phyloP scores from a whole-genome alignment of 2,797 vertebrate genomes.

The Chromobotia macracanthus region DNA sequence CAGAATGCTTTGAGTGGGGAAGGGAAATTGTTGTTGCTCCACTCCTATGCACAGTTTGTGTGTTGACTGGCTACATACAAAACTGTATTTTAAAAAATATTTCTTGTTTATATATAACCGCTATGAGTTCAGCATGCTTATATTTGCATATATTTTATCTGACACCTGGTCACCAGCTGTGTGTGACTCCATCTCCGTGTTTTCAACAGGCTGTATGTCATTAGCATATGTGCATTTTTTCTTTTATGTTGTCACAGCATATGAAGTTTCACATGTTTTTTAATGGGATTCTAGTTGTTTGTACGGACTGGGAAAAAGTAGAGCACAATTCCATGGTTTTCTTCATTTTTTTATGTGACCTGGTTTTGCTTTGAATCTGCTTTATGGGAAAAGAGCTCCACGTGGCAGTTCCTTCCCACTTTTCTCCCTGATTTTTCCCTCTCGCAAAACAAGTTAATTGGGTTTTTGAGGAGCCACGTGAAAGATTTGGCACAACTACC shows the following conservation, averaged over 20 bases:
- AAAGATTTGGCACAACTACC: conserved; percentile 44
- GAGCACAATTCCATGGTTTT: conserved; percentile 27
- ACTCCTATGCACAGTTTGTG: no score
- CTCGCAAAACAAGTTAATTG: conserved; percentile 42
- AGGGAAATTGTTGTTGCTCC: no score
- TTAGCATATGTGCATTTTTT: conserved; percentile 12
- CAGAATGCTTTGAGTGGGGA: no score
- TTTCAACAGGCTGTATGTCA: conserved; percentile 9
- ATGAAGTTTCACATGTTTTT: background rate
- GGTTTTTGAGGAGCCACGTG: conserved; percentile 50
- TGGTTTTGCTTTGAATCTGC: conserved; percentile 40
- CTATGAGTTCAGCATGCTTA: background rate
- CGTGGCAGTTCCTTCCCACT: conserved; percentile 64
- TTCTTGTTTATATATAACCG: no score
- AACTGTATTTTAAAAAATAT: no score
- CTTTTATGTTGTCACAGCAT: conserved; percentile 10
- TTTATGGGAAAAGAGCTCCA: conserved; percentile 58
- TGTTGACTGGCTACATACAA: no score
- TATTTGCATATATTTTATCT: conserved; percentile 13
- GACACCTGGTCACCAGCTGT: conserved; percentile 71
- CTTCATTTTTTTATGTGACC: conserved; percentile 17
- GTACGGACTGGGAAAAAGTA: conserved; percentile 16
- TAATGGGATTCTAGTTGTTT: conserved; percentile 5
- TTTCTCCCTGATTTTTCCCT: conserved; percentile 39
- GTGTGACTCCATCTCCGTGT: background rate